Evolutionary conservation across 2,797 vertebrate genomes (phyloP), one percentile per base, ranked within the genome.

Genomic region (Vireo griseus): DNA sequence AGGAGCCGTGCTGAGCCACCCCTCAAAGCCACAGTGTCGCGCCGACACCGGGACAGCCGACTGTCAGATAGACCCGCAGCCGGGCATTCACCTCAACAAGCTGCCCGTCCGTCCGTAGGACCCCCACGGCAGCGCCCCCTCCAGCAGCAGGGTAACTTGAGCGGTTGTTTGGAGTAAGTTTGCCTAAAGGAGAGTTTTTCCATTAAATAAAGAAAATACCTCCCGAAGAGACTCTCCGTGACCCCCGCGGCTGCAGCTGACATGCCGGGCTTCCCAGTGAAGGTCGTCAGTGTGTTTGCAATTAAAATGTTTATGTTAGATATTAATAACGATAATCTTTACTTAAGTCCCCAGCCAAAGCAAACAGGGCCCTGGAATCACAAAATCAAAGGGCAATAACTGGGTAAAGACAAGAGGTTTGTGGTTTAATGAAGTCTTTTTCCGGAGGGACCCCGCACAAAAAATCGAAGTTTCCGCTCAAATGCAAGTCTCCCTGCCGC

Each of bases 251-350:
- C 90, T 94, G 28, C 80, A 65, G 84, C 91, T 95, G 95, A 94
- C 83, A 69, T 92, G 65, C 78, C 42, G 87, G 80, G 86, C 83
- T 97, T 95, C 90, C 84, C 79, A 74, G 40, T 61, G 94, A 95
- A 94, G 94, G 91, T 93, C 83, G 58, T 92, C 77, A 35, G 93
- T 95, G 93, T 96, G 95, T 95, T 98, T 97, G 96, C 96, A 96
- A 97, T 97, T 97, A 91, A 94, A 88, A 77, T 97, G 92, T 97
- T 98, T 97, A 96, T 94, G 90, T 97, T 98, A 94, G 94, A 97
- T 97, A 97, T 96, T 97, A 97, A 97, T 97, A 96, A 96, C 80
- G 94, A 96, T 97, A 96, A 97, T 96, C 96, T 97, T 96, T 87
- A 94, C 67, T 86, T 90, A 77, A 97, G 82, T 81, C 94, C 62